Evolutionary conservation across 2,888 invertebrate genomes (phyloP).

Genomic region (Tanypteryx hageni): DNA sequence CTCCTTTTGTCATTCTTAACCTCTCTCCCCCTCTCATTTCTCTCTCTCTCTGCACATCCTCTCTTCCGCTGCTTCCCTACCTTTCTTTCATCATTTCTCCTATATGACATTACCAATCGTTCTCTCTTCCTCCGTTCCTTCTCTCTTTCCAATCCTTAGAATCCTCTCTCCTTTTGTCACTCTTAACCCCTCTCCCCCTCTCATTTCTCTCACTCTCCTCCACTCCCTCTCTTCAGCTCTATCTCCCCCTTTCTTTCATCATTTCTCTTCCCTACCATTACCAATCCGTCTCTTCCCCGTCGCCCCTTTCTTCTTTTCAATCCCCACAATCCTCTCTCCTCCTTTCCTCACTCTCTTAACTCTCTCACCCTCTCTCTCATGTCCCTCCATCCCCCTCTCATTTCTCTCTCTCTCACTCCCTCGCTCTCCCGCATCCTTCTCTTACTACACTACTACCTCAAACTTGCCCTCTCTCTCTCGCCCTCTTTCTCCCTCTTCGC

Average conservation of each 20-base stretch:
- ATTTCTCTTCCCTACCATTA: not conserved
- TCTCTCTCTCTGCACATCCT: not conserved
- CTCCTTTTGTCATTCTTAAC: not conserved
- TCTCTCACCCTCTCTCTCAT: not conserved
- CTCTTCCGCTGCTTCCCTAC: not conserved
- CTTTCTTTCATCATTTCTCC: not conserved
- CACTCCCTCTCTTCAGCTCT: not conserved
- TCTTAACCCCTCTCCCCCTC: not conserved
- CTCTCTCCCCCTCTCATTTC: not conserved
- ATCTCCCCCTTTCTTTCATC: not conserved
- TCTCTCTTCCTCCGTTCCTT: not conserved
- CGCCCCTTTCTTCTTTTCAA: not conserved
- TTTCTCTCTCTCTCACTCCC: not conserved
- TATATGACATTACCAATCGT: not conserved
- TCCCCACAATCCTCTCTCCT: not conserved
- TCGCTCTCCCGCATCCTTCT: not conserved
- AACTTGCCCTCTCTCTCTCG: not conserved
- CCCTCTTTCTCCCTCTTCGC: not conserved
- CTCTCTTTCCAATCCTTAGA: not conserved
- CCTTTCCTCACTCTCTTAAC: too few relatives aligned
- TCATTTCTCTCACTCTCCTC: not conserved
- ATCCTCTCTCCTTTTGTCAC: not conserved
- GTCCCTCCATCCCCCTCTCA: not conserved
- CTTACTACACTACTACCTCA: not conserved
- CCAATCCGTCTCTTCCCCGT: not conserved